Evolutionary conservation across 2,113 vertebrate genomes (phyloP).

Genomic region (Mormoops blainvillei): DNA sequence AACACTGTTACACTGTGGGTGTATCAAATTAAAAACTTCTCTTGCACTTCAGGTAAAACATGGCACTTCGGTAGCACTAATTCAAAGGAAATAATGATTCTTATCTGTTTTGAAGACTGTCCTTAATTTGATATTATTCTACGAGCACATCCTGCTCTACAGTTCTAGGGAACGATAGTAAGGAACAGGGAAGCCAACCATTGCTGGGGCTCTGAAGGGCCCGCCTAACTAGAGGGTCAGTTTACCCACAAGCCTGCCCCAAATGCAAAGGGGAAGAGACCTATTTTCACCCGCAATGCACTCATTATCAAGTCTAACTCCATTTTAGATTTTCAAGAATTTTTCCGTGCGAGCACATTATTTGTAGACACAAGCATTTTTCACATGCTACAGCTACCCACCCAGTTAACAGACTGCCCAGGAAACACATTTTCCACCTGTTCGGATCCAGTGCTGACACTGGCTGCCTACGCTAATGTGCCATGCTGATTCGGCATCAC

Average conservation of each 20-base stretch:
- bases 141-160: background rate
- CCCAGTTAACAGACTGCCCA: background rate
- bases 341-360: background rate
- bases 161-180: background rate
- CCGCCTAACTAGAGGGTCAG: background rate
- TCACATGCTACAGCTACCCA: background rate
- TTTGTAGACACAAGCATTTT: background rate
- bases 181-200: background rate
- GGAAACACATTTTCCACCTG: background rate
- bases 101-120: background rate
- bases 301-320: background rate
- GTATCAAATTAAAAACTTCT: background rate
- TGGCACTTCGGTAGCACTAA: background rate
- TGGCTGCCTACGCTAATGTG: rapidly evolving
- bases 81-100: background rate
- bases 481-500: rapidly evolving
- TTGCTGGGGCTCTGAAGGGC: background rate
- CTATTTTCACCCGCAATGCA: background rate
- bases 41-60: background rate
- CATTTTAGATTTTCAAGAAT: background rate
- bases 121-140: background rate
- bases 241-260: background rate
- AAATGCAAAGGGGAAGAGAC: background rate
- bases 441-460: background rate
- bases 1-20: background rate